These are phyloP conservation scores for Leontopithecus rosalia DNA, from an alignment of 2,797 vertebrate species.

Conservation along the genomic window DNA sequence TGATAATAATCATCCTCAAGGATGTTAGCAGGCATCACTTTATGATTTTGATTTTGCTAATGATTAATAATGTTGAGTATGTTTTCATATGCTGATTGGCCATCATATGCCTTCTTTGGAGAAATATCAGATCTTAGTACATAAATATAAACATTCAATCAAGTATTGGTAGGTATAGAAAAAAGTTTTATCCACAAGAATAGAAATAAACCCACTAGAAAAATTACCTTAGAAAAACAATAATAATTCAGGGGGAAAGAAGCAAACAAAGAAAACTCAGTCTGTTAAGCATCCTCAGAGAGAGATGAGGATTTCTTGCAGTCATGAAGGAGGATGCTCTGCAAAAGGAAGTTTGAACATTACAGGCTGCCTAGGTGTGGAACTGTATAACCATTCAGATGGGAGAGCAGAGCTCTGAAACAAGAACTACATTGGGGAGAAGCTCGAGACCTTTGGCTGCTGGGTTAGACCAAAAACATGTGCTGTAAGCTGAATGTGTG, in stretches of 20 bases:
- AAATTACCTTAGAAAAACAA: not conserved
- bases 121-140: not conserved
- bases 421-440: not conserved
- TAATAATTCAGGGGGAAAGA: not conserved
- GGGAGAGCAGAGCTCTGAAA: not conserved
- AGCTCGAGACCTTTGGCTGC: not conserved
- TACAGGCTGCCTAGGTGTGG: not conserved
- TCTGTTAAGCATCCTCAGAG: not conserved
- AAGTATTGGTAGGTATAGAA: not conserved
- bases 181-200: not conserved
- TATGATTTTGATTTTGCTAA: not conserved
- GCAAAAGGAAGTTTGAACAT: not conserved
- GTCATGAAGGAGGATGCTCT: not conserved
- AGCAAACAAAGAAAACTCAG: not conserved
- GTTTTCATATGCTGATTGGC: not conserved
- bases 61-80: not conserved
- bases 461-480: not conserved
- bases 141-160: not conserved
- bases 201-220: not conserved
- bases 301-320: not conserved
- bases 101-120: not conserved
- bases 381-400: not conserved
- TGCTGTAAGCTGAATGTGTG: not conserved
- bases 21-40: not conserved
- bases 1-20: not conserved